Conservation (phyloP, 2,888 invertebrate species). For the Poecilobothrus nobilitatus region DNA sequence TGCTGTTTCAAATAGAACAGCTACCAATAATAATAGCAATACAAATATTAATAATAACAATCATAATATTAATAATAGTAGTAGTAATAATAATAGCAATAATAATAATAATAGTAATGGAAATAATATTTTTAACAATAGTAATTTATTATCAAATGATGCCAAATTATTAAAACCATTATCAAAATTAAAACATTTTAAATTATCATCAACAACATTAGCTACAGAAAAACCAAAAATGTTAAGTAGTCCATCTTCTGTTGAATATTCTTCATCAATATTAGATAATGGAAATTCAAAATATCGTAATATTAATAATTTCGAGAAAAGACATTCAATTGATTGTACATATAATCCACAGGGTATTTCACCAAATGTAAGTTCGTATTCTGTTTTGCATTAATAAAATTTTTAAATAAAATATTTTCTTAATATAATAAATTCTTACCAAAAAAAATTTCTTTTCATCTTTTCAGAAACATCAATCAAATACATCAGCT, state of each 20-base stretch:
- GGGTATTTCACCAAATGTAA: conserved; percentile 11
- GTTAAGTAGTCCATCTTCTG: background rate
- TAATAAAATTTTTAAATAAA: background rate
- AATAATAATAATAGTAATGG: background rate
- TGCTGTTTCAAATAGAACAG: background rate
- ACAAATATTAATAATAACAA: background rate
- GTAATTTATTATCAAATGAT: conserved; percentile 8
- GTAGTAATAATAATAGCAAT: background rate
- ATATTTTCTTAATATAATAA: background rate
- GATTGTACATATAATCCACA: conserved; percentile 24
- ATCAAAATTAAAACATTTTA: conserved; percentile 20
- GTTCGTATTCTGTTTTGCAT: background rate
- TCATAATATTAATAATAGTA: background rate
- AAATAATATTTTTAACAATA: background rate
- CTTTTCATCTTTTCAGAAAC: background rate
- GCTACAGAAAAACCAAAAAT: conserved; percentile 1
- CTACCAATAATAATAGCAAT: background rate
- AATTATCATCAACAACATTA: conserved; percentile 16
- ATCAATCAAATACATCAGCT: background rate
- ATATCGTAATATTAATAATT: conserved; percentile 8
- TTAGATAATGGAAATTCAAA: background rate
- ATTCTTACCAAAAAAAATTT: background rate
- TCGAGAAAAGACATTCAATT: conserved; percentile 29
- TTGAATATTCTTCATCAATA: background rate
- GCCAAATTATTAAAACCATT: conserved; percentile 14